Base-by-base conservation (phyloP, 2,797 vertebrate species). In the Platyrinchus mystaceus region DNA sequence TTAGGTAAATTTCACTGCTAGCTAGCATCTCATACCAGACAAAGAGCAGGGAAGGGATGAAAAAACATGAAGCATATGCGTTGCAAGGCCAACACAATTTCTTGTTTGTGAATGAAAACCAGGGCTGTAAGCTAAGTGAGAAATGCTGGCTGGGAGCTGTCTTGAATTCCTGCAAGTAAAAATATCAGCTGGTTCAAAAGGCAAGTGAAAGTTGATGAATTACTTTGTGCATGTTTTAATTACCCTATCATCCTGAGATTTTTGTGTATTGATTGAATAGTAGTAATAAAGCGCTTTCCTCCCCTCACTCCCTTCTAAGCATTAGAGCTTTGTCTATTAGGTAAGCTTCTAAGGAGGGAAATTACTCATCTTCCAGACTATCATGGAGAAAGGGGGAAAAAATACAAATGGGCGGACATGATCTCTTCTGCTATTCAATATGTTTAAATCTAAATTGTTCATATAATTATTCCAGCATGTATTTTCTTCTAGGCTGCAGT, bases 201-300 rank as follows among this genome's bases (percentile, higher is more conserved):
- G 94, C 95, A 89, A 93, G 94, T 62, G 93, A 96, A 97, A 97
- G 91, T 83, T 95, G 97, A 97, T 96, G 90, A 97, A 97, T 96
- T 96, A 96, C 97, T 93, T 97, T 77, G 88, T 93, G 95, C 39
- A 23, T 96, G 85, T 97, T 97, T 97, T 98, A 98, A 98, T 98
- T 98, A 98, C 95, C 96, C 95, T 97, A 97, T 97, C 97, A 97
- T 97, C 97, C 95, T 96, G 97, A 98, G 97, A 97, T 97, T 97
- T 97, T 94, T 97, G 95, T 96, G 93, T 97, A 98, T 97, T 96
- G 97, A 98, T 98, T 97, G 96, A 97, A 92, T 93, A 96, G 97
- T 79, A 95, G 95, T 94, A 97, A 86, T 96, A 97, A 97, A 97
- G 92, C 19, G 11, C 87, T 96, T 91, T 91, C 70, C 78, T 93